Percentiles rank a stretch among this genome's conserved stretches.
Evolutionary conservation across 1,140 invertebrate genomes (phyloP).

Genomic region (Aethina tumida): DNA sequence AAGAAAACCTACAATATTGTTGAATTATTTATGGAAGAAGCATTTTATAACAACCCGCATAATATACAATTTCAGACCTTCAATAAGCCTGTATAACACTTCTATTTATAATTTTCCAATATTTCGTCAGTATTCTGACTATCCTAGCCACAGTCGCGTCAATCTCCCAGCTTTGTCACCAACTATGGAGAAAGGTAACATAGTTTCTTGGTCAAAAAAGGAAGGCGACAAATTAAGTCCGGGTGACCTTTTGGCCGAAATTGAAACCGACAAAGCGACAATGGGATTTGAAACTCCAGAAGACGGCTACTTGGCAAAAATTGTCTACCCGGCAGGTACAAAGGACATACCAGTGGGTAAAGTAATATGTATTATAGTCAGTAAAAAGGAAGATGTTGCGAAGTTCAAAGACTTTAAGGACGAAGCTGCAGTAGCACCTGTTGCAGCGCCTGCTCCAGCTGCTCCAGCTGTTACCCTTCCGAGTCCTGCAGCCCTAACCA

Average conservation of each 20-base stretch:
- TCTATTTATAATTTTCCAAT: too few species aligned
- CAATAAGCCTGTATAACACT: too few species aligned
- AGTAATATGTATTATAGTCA: conserved; percentile 81
- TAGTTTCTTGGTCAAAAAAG: conserved; percentile 97
- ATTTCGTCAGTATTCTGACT: conserved; percentile 40
- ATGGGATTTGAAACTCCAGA: conserved; percentile 99
- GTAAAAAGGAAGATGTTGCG: conserved; percentile 63
- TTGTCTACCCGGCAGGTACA: conserved; percentile 69
- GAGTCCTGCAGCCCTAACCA: conserved; percentile 34
- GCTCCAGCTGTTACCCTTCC: conserved; percentile 36
- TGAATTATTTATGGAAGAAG: too few species aligned
- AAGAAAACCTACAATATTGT: too few species aligned
- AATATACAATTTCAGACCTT: too few species aligned
- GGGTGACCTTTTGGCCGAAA: conserved; percentile 92
- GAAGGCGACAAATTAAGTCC: conserved; percentile 74
- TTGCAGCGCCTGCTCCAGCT: conserved; percentile 20
- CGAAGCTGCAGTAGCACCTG: conserved; percentile 37
- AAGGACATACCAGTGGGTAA: conserved; percentile 79
- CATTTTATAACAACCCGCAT: too few species aligned
- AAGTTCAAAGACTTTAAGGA: conserved; percentile 66
- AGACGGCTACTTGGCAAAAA: conserved; percentile 95
- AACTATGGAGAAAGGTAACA: conserved; percentile 97
- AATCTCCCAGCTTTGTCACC: conserved; percentile 91
- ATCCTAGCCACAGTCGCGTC: conserved; percentile 79
- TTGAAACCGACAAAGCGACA: conserved; percentile 99